Percentiles rank a stretch among this genome's conserved stretches.
Evolutionary conservation across 2,888 invertebrate species (phyloP).

Genomic region (Tholera decimalis): DNA sequence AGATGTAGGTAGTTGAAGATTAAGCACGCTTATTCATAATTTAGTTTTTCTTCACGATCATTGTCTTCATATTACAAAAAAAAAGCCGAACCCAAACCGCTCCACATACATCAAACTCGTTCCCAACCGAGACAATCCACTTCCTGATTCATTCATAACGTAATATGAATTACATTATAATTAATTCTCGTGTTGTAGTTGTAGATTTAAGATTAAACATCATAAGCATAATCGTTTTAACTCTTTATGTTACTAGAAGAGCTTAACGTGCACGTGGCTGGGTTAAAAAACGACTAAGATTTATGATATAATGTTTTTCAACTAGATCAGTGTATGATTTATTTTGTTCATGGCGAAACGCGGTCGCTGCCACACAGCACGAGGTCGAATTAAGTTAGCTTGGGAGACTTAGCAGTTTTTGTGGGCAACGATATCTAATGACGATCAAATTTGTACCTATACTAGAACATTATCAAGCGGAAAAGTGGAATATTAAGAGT

Average conservation of each 20-base stretch:
- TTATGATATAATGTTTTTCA: slow-evolving; percentile 17
- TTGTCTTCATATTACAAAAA: no score
- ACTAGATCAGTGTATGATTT: slow-evolving; percentile 11
- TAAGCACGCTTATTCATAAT: no score
- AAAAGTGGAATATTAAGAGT: no score
- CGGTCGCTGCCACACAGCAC: background rate
- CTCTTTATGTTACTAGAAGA: slow-evolving; percentile 36
- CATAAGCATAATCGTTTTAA: slow-evolving; percentile 42
- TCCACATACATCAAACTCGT: slow-evolving; percentile 29
- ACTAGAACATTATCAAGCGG: no score
- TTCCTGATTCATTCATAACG: slow-evolving; percentile 53
- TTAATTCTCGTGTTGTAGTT: slow-evolving; percentile 49
- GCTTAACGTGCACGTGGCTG: slow-evolving; percentile 13
- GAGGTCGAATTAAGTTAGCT: background rate
- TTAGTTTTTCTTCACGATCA: no score
- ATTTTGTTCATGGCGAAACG: slow-evolving; percentile 1
- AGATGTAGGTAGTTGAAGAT: no score
- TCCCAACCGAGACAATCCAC: slow-evolving; percentile 21
- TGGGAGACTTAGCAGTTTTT: background rate
- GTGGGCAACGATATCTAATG: no score
- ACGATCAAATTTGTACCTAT: no score
- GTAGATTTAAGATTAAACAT: slow-evolving; percentile 50
- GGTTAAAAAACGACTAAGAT: slow-evolving; percentile 31
- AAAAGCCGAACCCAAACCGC: slow-evolving; percentile 25
- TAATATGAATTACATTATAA: slow-evolving; percentile 47